Base-by-base conservation (phyloP, 2,113 vertebrate species). In the Otis tarda region DNA sequence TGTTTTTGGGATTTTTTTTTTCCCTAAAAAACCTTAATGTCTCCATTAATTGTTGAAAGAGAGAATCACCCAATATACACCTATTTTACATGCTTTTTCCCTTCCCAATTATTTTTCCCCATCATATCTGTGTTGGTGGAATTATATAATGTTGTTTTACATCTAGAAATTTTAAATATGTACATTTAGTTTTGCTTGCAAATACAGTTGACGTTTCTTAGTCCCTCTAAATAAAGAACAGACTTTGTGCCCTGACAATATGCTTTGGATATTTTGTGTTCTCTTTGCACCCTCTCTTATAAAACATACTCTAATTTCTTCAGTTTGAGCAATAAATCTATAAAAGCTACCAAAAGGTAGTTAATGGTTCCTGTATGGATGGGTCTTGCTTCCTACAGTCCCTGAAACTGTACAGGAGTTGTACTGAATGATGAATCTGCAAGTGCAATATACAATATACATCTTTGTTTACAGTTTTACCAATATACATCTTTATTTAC, bases 1-100 rank as follows among this genome's bases (percentile, higher is more conserved):
- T 75, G 0, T 2, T 8, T 25, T 17, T 12, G 2, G 27, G 37
- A 3, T 0, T 2, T 1, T 22, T 49, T 35, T 24, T 1, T 7
- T 11, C 4, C 7, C 8, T n/a, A 7, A 41, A 84, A 91, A 74
- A 2, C 1, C 7, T 59, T 59, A 35, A n/a, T 52, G 8, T 23
- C 20, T 60, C 30, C 35, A 4, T 31, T 60, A 60, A 3, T 0
- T 45, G 10, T 33, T 73, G 49, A 82, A 77, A 94, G 37, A 74
- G 7, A 55, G 1, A 4, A 7, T 6, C 14, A 64, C 5, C 1
- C 10, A 47, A 39, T 28, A 71, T 20, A 57, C 2, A 25, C 2
- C 5, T 71, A 17, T 50, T 70, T 60, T n/a, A 25, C 25, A 9
- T 49, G 4, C 6, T 60, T 11, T 87, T 93, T 35, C 33, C 3